Evolutionary conservation across 1,140 invertebrate species (phyloP).

Genomic region (Drosophila parvula): DNA sequence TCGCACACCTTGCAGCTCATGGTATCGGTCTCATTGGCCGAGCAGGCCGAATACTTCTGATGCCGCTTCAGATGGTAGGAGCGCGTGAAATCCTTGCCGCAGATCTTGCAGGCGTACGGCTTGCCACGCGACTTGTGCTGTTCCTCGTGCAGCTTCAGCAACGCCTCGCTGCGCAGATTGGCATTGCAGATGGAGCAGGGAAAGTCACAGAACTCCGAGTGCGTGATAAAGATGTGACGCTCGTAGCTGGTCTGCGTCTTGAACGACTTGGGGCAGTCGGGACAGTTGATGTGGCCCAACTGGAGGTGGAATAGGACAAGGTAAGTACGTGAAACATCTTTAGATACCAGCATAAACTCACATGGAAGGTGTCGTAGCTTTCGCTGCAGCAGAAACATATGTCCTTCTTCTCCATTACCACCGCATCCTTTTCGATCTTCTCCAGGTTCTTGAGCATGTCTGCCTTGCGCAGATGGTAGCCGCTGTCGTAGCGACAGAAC

Average conservation of each 20-base stretch:
- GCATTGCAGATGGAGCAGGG: slow-evolving; percentile 82
- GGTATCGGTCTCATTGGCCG: slow-evolving; percentile 85
- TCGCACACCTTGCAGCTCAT: slow-evolving; percentile 87
- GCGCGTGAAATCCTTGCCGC: slow-evolving; percentile 89
- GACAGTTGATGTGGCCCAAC: slow-evolving; percentile 82
- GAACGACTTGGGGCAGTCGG: slow-evolving; percentile 83
- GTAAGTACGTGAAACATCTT: neutral
- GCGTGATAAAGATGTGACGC: slow-evolving; percentile 80
- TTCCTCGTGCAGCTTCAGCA: slow-evolving; percentile 76
- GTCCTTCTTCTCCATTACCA: slow-evolving; percentile 79
- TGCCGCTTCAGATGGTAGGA: slow-evolving; percentile 91
- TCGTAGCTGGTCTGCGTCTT: slow-evolving; percentile 82
- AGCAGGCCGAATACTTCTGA: slow-evolving; percentile 89
- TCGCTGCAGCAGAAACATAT: slow-evolving; percentile 82
- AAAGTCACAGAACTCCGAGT: slow-evolving; percentile 71
- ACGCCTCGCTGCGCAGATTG: slow-evolving; percentile 69
- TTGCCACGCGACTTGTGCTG: slow-evolving; percentile 79
- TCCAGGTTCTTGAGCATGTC: slow-evolving; percentile 82
- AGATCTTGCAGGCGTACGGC: slow-evolving; percentile 84
- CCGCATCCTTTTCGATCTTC: slow-evolving; percentile 80
- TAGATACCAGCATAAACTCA: slow-evolving; percentile 15
- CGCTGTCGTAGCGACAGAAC: slow-evolving; percentile 79
- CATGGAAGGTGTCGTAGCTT: slow-evolving; percentile 82
- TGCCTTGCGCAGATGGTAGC: slow-evolving; percentile 76
- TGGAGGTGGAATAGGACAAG: slow-evolving; percentile 8